These are phyloP conservation scores for Halocaridina rubra DNA, from an alignment of 2,888 invertebrate genomes.

Conservation along the genomic window DNA sequence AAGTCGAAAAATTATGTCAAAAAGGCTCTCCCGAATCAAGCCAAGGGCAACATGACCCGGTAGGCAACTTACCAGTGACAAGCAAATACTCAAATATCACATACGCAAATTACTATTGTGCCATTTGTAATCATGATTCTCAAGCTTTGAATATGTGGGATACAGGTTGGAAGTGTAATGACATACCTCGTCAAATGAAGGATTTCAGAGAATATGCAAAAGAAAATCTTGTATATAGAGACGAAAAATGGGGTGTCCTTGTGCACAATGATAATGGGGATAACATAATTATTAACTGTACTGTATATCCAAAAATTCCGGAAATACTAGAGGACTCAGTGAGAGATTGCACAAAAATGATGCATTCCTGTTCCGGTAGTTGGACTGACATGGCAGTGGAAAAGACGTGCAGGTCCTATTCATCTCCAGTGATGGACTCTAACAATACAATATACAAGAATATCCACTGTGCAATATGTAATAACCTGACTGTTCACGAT, in stretches of 20 bases:
- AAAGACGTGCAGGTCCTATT: slow-evolving; percentile 69
- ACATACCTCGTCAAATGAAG: slow-evolving; percentile 62
- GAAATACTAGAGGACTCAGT: slow-evolving; percentile 67
- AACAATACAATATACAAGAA: slow-evolving; percentile 69
- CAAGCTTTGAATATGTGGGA: slow-evolving; percentile 68
- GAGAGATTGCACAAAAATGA: slow-evolving; percentile 68
- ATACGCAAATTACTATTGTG: slow-evolving; percentile 69
- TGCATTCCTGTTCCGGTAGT: slow-evolving; percentile 68
- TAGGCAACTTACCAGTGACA: slow-evolving; percentile 68
- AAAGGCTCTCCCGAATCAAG: slow-evolving; percentile 65
- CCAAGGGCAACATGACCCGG: slow-evolving; percentile 66
- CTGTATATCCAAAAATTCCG: slow-evolving; percentile 68
- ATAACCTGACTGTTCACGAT: slow-evolving; percentile 68
- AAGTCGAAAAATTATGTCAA: slow-evolving; percentile 65
- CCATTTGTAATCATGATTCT: slow-evolving; percentile 68
- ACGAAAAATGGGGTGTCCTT: slow-evolving; percentile 66
- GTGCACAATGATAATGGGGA: slow-evolving; percentile 64
- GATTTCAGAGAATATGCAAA: slow-evolving; percentile 9
- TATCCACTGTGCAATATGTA: slow-evolving; percentile 71
- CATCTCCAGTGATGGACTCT: slow-evolving; percentile 68
- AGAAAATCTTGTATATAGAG: slow-evolving; percentile 64
- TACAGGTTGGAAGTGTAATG: slow-evolving; percentile 68
- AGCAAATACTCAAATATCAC: slow-evolving; percentile 66
- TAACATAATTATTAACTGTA: slow-evolving; percentile 67
- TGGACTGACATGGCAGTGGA: slow-evolving; percentile 68